Conservation (phyloP, 2,113 vertebrate species). For the Synchiropus splendidus region DNA sequence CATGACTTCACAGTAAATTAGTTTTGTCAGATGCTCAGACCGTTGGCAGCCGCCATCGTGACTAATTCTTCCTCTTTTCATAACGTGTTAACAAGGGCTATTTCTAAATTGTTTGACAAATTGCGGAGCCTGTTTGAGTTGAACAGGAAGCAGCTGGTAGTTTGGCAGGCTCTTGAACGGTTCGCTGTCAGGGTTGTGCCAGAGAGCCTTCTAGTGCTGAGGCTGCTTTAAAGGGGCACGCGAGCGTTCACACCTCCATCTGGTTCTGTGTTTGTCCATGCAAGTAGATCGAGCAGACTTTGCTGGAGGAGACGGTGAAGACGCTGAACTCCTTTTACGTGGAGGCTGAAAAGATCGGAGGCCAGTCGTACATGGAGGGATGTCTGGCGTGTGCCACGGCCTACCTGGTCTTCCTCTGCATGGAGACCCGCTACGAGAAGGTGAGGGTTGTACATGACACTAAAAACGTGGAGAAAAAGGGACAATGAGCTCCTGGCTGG, state of each 20-base stretch:
- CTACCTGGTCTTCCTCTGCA: conserved; percentile 96
- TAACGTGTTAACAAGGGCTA: conserved; percentile 7
- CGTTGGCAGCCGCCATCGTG: background rate
- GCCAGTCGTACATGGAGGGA: conserved; percentile 92
- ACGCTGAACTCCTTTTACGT: conserved; percentile 88
- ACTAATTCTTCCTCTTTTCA: conserved; percentile 8
- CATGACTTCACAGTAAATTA: no score
- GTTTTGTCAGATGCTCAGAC: background rate
- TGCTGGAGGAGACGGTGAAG: conserved; percentile 95
- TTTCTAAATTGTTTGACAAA: conserved; percentile 17
- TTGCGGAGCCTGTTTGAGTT: conserved; percentile 5
- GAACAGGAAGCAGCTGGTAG: conserved; percentile 20
- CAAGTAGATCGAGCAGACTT: conserved; percentile 83
- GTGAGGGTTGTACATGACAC: conserved; percentile 49
- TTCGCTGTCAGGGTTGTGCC: conserved; percentile 6
- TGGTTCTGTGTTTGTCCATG: conserved; percentile 20
- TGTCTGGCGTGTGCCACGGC: conserved; percentile 91
- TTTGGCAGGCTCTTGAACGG: conserved; percentile 20
- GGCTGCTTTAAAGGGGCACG: conserved; percentile 2
- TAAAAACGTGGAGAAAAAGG: background rate
- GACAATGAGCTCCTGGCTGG: no score
- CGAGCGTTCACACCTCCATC: conserved; percentile 10
- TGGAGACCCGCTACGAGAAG: conserved; percentile 98
- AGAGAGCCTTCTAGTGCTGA: background rate
- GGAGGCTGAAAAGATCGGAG: conserved; percentile 93